Base-by-base conservation (phyloP, 2,888 invertebrate species). In the Limnephilus marmoratus region DNA sequence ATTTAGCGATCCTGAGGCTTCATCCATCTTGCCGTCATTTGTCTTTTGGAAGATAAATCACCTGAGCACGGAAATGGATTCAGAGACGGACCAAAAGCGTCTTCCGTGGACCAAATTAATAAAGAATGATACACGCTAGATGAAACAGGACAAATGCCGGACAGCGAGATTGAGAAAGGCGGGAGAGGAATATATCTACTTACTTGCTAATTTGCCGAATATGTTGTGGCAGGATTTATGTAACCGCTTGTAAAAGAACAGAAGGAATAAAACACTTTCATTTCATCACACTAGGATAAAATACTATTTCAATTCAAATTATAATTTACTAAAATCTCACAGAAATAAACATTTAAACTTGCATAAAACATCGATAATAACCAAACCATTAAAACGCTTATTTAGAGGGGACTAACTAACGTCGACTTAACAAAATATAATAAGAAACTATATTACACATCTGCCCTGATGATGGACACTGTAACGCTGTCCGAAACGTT, bases 11-110 rank as follows among this genome's bases (percentile, higher is more conserved):
- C 90, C 81, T 81, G 88, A 83, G 90, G 91, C 92, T 88, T 92
- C 91, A 93, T 93, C 93, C 93, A 91, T 93, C 93, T 93, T 93
- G 91, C 82, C 90, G 92, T 93, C 93, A 93, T 93, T 93, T 93
- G 93, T 93, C 92, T 93, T 87, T 87, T 29, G 41, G 93, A 93
- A 93, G 93, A 93, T 93, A 93, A 93, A 93, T 93, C 93, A 93
- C 92, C 92, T 85, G 85, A 49, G 83, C 29, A 86, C 29, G 87
- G 85, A 85, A 80, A n/a, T n/a, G 34, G 68, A 53, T 68, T 87
- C 83, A 31, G 68, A 49, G 34, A 41, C n/a, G 34, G 91, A 85
- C 68, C 68, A n/a, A 68, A 68, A 86, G 34, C 29, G 29, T 87
- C 53, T 68, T 31, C 34, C n/a, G 9, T 34, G 53, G 68, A 53